A percentile compares a stretch with the other conserved stretches of the same genome.
These are phyloP conservation scores for Oryzias curvinotus DNA, from an alignment of 2,113 vertebrate species.

Conservation along the genomic window DNA sequence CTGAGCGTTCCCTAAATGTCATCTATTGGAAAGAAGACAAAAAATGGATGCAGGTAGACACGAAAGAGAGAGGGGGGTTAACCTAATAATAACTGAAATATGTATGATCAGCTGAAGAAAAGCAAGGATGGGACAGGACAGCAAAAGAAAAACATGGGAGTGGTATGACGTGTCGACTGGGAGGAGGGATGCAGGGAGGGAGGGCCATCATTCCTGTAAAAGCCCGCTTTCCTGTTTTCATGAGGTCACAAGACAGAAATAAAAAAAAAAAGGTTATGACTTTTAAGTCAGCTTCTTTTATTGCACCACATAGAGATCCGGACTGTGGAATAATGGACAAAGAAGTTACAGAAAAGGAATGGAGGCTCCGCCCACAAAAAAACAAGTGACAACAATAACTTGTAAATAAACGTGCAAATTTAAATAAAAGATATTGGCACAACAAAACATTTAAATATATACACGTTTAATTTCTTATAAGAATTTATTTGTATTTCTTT, in stretches of 20 bases:
- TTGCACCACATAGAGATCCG: too few species aligned
- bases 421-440: too few species aligned
- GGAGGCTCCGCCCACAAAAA: too few species aligned
- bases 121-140: conserved; percentile 12
- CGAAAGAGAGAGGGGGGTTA: neutral
- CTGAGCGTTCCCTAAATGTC: conserved; percentile 10
- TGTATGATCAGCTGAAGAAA: neutral
- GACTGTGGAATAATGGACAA: too few species aligned
- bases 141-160: conserved; percentile 2
- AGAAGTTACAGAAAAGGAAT: too few species aligned
- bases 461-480: too few species aligned
- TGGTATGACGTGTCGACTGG: neutral
- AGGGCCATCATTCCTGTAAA: conserved; percentile 7
- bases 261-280: too few species aligned
- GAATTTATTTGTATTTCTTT: too few species aligned
- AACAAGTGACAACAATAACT: too few species aligned
- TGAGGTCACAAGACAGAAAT: conserved; percentile 8
- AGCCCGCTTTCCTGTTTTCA: conserved; percentile 45
- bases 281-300: too few species aligned
- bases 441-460: too few species aligned
- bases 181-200: neutral
- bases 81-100: conserved; percentile 10
- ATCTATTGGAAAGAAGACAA: conserved; percentile 1
- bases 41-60: neutral
- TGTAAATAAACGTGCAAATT: too few species aligned